These are phyloP conservation scores for Calephelis virginiensis DNA, from an alignment of 1,140 invertebrate genomes.

Conservation along the genomic window DNA sequence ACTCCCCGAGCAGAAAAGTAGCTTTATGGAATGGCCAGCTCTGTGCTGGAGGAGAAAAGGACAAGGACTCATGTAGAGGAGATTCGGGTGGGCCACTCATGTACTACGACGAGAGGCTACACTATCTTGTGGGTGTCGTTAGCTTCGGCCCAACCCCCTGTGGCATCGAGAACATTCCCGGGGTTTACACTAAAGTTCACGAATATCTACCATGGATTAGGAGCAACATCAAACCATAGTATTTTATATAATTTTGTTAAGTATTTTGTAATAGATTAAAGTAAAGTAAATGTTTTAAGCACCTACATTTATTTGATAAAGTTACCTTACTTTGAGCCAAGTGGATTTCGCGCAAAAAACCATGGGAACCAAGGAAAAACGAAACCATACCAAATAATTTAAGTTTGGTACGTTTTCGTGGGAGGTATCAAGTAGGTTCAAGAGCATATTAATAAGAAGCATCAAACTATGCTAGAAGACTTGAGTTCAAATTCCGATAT, in stretches of 20 bases:
- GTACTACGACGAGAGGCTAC: constrained; percentile 55
- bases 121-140: constrained; percentile 77
- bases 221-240: constrained; percentile 44
- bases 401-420: no score
- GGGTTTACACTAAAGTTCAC: constrained; percentile 81
- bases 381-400: no score
- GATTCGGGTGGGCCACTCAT: constrained; percentile 81
- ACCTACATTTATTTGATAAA: no score
- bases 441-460: no score
- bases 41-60: constrained; percentile 55
- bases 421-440: no score
- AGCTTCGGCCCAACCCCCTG: constrained; percentile 81
- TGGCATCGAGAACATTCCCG: constrained; percentile 77
- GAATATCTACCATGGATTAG: constrained; percentile 79
- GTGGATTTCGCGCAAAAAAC: no score
- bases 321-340: no score
- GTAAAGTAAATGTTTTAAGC: background rate
- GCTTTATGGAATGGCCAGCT: constrained; percentile 51
- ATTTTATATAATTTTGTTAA: background rate
- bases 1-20: constrained; percentile 44
- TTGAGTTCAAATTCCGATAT: no score
- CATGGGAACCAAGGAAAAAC: no score
- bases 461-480: no score
- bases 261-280: constrained; percentile 1
- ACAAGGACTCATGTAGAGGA: constrained; percentile 64